A percentile compares a stretch with the other conserved stretches of the same genome.
Evolutionary conservation across 2,888 invertebrate genomes (phyloP).

Genomic region (Hirtodrosophila duncani): DNA sequence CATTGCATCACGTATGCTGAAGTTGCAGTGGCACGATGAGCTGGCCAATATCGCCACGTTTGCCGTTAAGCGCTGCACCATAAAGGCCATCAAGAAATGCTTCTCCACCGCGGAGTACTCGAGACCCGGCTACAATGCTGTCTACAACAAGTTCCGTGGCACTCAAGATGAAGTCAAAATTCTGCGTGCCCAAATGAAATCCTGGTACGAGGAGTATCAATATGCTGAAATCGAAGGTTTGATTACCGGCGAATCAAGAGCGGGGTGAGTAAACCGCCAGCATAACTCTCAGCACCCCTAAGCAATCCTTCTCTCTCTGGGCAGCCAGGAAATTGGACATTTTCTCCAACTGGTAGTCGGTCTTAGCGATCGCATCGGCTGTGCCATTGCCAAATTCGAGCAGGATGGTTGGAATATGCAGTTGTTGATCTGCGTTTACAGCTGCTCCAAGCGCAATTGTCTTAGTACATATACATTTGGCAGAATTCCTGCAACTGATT

Average conservation of each 20-base stretch:
- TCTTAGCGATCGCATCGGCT: constrained; percentile 2
- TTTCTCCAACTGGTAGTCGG: constrained; percentile 1
- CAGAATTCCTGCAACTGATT: too few species aligned
- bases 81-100: too few species aligned
- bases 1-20: constrained; percentile 19
- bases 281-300: too few species aligned
- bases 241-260: not conserved
- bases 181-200: constrained; percentile 4
- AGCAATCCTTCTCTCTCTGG: too few species aligned
- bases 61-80: constrained; percentile 1
- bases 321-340: constrained; percentile 3
- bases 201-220: constrained; percentile 13
- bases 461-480: too few species aligned
- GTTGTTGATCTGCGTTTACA: too few species aligned
- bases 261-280: too few species aligned
- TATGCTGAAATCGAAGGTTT: not conserved
- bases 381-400: too few species aligned
- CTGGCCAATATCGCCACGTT: constrained; percentile 5
- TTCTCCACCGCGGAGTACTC: too few species aligned
- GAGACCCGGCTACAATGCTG: constrained; percentile 8
- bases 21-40: constrained; percentile 23
- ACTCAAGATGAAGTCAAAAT: not conserved
- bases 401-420: too few species aligned
- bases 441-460: too few species aligned
- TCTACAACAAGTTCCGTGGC: constrained; percentile 3